Conservation (phyloP, 2,888 invertebrate species). For the Phortica magna region DNA sequence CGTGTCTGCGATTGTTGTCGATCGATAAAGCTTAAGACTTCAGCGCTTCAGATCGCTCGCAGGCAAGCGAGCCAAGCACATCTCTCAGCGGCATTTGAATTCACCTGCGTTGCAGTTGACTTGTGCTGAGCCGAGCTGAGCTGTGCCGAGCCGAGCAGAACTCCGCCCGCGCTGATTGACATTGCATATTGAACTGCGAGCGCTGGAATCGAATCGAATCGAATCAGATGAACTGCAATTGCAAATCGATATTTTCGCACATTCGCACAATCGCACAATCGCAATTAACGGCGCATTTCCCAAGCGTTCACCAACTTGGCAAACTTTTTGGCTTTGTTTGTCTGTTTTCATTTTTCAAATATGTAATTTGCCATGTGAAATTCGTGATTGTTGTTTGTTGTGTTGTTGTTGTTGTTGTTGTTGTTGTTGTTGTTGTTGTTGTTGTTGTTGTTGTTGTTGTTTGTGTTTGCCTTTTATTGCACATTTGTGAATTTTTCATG, state of each 20-base stretch:
- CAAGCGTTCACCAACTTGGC: slow-evolving; percentile 21
- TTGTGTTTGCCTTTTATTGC: slow-evolving; percentile 66
- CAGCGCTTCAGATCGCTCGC: neutral
- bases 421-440: slow-evolving; percentile 48
- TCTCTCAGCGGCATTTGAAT: slow-evolving; percentile 48
- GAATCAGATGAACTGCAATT: slow-evolving; percentile 14
- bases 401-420: slow-evolving; percentile 49
- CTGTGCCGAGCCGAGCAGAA: neutral
- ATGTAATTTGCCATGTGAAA: slow-evolving; percentile 44
- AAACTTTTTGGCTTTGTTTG: neutral
- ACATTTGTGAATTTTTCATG: slow-evolving; percentile 68
- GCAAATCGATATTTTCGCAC: slow-evolving; percentile 25
- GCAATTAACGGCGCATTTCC: slow-evolving; percentile 7
- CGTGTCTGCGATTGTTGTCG: slow-evolving; percentile 64
- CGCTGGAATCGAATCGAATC: too few relatives aligned
- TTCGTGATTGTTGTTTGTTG: slow-evolving; percentile 45
- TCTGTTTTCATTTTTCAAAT: neutral
- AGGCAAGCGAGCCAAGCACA: slow-evolving; percentile 36
- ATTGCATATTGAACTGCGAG: neutral
- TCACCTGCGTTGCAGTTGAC: slow-evolving; percentile 5
- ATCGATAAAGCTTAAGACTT: slow-evolving; percentile 50
- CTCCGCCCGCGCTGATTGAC: neutral
- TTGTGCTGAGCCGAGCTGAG: neutral
- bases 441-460: slow-evolving; percentile 53
- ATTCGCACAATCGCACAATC: neutral